Evolutionary conservation across 2,797 vertebrate species (phyloP).

Genomic region (Acrossocheilus wenchowensis): DNA sequence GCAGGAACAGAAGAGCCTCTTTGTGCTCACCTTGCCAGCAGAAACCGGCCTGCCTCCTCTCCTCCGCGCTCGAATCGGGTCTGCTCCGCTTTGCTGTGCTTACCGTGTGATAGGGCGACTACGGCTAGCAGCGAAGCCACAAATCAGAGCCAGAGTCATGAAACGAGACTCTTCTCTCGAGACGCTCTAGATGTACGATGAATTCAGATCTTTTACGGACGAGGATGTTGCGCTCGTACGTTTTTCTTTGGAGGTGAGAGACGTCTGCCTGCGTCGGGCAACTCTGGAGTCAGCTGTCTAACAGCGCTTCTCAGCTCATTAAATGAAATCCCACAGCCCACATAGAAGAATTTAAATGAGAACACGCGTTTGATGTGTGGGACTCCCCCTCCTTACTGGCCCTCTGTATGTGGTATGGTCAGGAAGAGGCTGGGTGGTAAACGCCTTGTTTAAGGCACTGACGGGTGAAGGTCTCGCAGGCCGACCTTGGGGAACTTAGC

Average conservation of each 20-base stretch:
- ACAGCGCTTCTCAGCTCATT: conserved; percentile 77
- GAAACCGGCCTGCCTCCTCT: conserved; percentile 29
- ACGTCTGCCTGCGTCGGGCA: conserved; percentile 50
- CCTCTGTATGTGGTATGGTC: conserved; percentile 52
- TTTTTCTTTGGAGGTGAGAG: conserved; percentile 37
- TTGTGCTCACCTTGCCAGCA: conserved; percentile 63
- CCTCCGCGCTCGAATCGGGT: conserved; percentile 32
- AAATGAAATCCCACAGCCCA: conserved; percentile 75
- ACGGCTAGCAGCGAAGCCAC: conserved; percentile 31
- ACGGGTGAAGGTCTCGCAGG: conserved; percentile 80
- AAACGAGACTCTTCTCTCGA: conserved; percentile 46
- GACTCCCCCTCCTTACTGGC: conserved; percentile 49
- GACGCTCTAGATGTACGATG: conserved; percentile 39
- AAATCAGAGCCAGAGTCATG: conserved; percentile 49
- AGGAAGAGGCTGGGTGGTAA: conserved; percentile 78
- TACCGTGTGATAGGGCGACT: background rate
- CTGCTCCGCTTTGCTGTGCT: conserved; percentile 31
- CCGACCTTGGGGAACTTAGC: conserved; percentile 86
- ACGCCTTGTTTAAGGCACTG: conserved; percentile 74
- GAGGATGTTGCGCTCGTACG: conserved; percentile 34
- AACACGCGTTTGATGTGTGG: conserved; percentile 72
- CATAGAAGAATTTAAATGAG: conserved; percentile 81
- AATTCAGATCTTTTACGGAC: conserved; percentile 39
- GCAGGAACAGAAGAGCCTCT: conserved; percentile 66
- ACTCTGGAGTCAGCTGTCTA: conserved; percentile 78